Percentiles rank a stretch among this genome's conserved stretches.
Conservation (phyloP, 1,140 invertebrate species). For the Pachypeltis micranthus region DNA sequence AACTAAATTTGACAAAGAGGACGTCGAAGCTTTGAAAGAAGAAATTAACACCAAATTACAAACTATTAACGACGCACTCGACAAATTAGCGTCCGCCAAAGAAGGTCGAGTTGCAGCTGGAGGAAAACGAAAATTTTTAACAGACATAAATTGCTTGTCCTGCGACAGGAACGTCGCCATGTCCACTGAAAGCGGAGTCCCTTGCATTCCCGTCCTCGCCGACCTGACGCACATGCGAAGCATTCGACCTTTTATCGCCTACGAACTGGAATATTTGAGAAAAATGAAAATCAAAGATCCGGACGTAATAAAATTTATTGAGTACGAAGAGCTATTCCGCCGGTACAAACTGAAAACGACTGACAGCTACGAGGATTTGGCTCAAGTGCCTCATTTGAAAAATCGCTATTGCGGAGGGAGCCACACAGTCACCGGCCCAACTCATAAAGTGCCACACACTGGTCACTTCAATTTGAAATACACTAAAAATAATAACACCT, state of each 20-base stretch:
- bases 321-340: slow-evolving; percentile 8
- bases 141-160: slow-evolving; percentile 58
- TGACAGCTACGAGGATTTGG: slow-evolving; percentile 1
- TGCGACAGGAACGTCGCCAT: slow-evolving; percentile 55
- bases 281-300: slow-evolving; percentile 30
- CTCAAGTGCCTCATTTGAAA: slow-evolving; percentile 42
- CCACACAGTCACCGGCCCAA: slow-evolving; percentile 52
- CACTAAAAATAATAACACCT: not conserved
- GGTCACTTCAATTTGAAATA: slow-evolving; percentile 38
- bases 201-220: slow-evolving; percentile 35
- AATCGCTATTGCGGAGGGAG: slow-evolving; percentile 60
- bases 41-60: not conserved
- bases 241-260: slow-evolving; percentile 51
- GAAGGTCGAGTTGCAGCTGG: slow-evolving; percentile 56
- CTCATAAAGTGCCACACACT: slow-evolving; percentile 46
- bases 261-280: slow-evolving; percentile 48
- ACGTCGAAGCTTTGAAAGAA: slow-evolving; percentile 50
- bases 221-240: slow-evolving; percentile 40
- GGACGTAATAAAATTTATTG: slow-evolving; percentile 35
- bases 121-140: slow-evolving; percentile 46
- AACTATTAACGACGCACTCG: slow-evolving; percentile 47
- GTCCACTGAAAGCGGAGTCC: slow-evolving; percentile 38
- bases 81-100: slow-evolving; percentile 39
- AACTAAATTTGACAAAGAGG: slow-evolving; percentile 51
- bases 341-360: not conserved